These are phyloP conservation scores for Passer montanus DNA, from an alignment of 2,113 vertebrate species.

Conservation along the genomic window DNA sequence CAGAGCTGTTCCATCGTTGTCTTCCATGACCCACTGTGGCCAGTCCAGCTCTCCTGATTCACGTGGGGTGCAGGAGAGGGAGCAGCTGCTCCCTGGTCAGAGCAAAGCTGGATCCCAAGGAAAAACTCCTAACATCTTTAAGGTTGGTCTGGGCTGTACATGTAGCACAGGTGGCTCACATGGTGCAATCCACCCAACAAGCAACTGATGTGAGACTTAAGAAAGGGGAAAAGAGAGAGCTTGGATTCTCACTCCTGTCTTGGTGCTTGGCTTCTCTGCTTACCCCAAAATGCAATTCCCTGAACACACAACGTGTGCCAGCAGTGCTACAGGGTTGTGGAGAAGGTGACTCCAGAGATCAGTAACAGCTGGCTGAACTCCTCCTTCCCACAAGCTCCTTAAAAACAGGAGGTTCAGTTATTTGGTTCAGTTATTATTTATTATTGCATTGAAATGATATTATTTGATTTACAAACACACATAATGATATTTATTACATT, in stretches of 20 bases:
- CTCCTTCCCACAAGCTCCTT: not conserved
- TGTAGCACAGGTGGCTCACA: rapidly evolving
- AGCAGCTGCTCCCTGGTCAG: not conserved
- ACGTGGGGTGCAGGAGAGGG: not conserved
- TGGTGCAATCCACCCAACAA: not conserved
- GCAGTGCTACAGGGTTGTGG: not conserved
- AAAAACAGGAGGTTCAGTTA: not conserved
- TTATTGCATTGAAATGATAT: not conserved
- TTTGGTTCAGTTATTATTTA: not conserved
- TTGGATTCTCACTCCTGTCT: not conserved
- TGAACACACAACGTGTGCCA: not conserved
- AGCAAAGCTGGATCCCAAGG: not conserved
- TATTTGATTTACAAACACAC: not conserved
- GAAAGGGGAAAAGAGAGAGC: not conserved
- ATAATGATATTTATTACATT: not conserved
- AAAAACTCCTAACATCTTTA: not conserved
- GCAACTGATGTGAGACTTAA: not conserved
- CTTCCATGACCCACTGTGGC: not conserved
- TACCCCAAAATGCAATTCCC: not conserved
- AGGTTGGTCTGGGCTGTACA: not conserved
- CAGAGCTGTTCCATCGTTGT: not conserved
- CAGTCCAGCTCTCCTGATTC: not conserved
- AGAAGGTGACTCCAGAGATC: not conserved
- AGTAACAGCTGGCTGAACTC: not conserved
- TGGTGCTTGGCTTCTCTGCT: not conserved